These are phyloP conservation scores for Xenopus petersii DNA, from an alignment of 2,797 vertebrate species.

Conservation along the genomic window DNA sequence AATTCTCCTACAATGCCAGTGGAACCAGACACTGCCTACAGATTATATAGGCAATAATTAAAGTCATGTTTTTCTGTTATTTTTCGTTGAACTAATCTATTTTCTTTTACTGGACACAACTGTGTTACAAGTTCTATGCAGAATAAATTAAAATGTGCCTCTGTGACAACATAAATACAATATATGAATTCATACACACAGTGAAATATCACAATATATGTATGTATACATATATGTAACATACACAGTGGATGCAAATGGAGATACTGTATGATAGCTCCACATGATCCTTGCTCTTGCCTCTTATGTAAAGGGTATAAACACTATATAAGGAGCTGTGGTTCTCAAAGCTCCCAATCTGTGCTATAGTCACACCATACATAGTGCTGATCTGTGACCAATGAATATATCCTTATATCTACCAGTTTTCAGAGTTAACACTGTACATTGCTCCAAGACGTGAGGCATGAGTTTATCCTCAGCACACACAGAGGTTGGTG, in stretches of 20 bases:
- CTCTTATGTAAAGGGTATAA: constrained; percentile 7
- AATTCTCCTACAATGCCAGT: too few species aligned
- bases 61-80: background rate
- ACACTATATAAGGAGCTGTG: constrained; percentile 10
- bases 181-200: constrained; percentile 3
- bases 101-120: constrained; percentile 3
- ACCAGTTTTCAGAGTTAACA: constrained; percentile 35
- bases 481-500: constrained; percentile 40
- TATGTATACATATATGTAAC: constrained; percentile 5
- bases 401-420: constrained; percentile 17
- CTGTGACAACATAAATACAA: background rate
- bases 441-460: constrained; percentile 40
- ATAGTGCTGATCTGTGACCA: constrained; percentile 19
- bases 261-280: background rate
- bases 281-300: background rate
- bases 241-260: constrained; percentile 7
- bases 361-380: constrained; percentile 21
- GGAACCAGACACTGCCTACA: too few species aligned
- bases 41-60: background rate
- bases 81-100: constrained; percentile 8
- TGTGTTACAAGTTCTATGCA: background rate
- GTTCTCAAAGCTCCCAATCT: constrained; percentile 23
- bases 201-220: background rate
- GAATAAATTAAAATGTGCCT: constrained; percentile 9
- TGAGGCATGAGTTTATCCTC: constrained; percentile 26